A percentile compares a stretch with the other conserved stretches of the same genome.
phyloP scores from a whole-genome alignment of 2,888 invertebrate genomes.

The Dione juno region DNA sequence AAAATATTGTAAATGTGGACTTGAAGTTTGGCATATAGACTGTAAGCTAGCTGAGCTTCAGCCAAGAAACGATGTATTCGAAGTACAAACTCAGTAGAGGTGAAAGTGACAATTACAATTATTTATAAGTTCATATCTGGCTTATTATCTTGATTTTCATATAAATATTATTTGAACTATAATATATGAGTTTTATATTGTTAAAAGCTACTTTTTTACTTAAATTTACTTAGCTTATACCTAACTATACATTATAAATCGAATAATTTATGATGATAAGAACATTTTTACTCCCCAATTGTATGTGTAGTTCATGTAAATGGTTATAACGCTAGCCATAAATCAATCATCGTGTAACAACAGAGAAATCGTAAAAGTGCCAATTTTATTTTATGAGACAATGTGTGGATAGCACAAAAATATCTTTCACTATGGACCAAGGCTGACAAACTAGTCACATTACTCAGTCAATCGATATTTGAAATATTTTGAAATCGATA shows the following conservation, averaged over 20 bases:
- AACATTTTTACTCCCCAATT: not conserved
- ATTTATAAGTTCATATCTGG: not conserved
- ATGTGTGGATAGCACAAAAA: constrained; percentile 28
- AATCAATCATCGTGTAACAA: constrained; percentile 30
- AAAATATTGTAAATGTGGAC: constrained; percentile 2
- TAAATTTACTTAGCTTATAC: not conserved
- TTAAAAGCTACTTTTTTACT: too few species aligned
- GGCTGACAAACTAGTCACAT: constrained; percentile 19
- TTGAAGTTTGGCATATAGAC: constrained; percentile 1
- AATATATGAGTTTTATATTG: too few species aligned
- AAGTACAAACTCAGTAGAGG: not conserved
- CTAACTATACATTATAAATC: not conserved
- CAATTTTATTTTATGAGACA: constrained; percentile 31
- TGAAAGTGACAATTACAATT: not conserved
- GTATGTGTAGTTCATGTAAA: not conserved
- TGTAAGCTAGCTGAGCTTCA: not conserved
- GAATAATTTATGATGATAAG: not conserved
- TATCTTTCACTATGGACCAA: constrained; percentile 16
- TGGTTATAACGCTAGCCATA: constrained; percentile 20
- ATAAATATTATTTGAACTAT: too few species aligned
- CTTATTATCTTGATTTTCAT: too few species aligned
- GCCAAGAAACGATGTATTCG: constrained; percentile 6
- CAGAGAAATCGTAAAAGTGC: constrained; percentile 33
- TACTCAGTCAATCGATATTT: not conserved
- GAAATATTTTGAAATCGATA: not conserved